Evolutionary conservation across 2,797 vertebrate species (phyloP).

Genomic region (Cyprinodon diabolis): DNA sequence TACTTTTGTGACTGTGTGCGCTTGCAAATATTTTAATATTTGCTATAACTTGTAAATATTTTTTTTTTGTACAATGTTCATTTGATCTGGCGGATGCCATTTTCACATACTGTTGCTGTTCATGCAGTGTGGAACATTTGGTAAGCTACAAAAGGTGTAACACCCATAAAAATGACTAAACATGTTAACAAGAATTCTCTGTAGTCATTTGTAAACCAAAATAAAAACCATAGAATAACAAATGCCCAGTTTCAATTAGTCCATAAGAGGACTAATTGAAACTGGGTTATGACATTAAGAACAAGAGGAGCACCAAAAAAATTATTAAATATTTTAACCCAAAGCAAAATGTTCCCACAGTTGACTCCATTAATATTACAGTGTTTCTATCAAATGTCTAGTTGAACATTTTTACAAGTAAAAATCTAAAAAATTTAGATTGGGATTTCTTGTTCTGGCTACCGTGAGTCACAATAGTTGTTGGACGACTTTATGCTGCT

Average conservation of each 20-base stretch:
- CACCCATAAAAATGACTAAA: neutral
- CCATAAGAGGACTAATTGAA: too few relatives aligned
- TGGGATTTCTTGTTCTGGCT: neutral
- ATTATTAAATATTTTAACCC: neutral
- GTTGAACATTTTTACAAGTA: neutral
- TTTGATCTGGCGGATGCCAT: neutral
- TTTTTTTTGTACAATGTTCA: neutral
- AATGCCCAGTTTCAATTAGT: neutral
- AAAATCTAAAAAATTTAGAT: neutral
- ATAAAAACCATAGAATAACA: neutral
- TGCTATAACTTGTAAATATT: neutral
- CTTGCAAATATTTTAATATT: neutral
- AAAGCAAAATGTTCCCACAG: neutral
- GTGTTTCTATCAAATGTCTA: too few relatives aligned
- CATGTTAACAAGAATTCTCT: neutral
- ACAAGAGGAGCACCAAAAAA: neutral
- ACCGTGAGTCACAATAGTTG: neutral
- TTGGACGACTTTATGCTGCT: too few relatives aligned
- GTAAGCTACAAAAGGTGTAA: neutral
- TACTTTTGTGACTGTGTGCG: slow-evolving; percentile 4
- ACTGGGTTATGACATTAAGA: too few relatives aligned
- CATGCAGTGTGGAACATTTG: neutral
- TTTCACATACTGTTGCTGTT: neutral
- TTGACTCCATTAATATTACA: neutral
- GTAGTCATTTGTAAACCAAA: too few relatives aligned